Percentiles rank a stretch among this genome's conserved stretches.
These are phyloP conservation scores for Thecophora atra DNA, from an alignment of 2,888 invertebrate species.

Conservation along the genomic window DNA sequence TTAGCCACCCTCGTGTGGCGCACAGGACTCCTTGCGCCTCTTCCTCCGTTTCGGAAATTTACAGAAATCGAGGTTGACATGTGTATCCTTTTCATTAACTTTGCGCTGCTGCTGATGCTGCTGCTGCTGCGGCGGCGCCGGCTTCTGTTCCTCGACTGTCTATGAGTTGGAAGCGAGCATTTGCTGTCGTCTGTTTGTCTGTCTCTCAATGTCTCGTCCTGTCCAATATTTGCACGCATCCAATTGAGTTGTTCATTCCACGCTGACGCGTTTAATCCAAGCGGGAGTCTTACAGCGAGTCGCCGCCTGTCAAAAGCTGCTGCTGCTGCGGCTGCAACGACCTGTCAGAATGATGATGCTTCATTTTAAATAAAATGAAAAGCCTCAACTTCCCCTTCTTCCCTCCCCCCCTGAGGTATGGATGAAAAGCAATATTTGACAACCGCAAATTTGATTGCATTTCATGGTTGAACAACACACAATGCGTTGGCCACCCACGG, in stretches of 20 bases:
- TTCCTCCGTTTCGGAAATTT: constrained; percentile 30
- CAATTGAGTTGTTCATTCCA: constrained; percentile 58
- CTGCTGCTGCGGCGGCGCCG: constrained; percentile 18
- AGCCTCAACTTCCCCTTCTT: background rate
- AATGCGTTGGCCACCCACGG: constrained; percentile 29
- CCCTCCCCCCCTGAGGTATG: constrained; percentile 24
- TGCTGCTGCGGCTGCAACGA: constrained; percentile 11
- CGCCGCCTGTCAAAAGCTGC: background rate
- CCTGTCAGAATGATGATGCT: constrained; percentile 46
- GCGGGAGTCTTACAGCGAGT: background rate
- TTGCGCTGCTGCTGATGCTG: constrained; percentile 42
- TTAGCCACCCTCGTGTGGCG: constrained; percentile 50
- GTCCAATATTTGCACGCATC: constrained; percentile 40
- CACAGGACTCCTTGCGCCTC: constrained; percentile 39
- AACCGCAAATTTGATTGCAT: constrained; percentile 65
- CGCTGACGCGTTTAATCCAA: constrained; percentile 37
- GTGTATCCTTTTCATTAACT: constrained; percentile 66
- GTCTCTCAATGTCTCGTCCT: background rate
- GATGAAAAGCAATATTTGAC: constrained; percentile 56
- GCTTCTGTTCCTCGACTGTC: background rate
- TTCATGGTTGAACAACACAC: constrained; percentile 59
- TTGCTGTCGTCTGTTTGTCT: background rate
- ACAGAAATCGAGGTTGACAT: constrained; percentile 64
- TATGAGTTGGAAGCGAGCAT: background rate
- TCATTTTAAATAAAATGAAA: constrained; percentile 34